These are phyloP conservation scores for Calephelis virginiensis DNA, from an alignment of 1,140 invertebrate species.

Conservation along the genomic window DNA sequence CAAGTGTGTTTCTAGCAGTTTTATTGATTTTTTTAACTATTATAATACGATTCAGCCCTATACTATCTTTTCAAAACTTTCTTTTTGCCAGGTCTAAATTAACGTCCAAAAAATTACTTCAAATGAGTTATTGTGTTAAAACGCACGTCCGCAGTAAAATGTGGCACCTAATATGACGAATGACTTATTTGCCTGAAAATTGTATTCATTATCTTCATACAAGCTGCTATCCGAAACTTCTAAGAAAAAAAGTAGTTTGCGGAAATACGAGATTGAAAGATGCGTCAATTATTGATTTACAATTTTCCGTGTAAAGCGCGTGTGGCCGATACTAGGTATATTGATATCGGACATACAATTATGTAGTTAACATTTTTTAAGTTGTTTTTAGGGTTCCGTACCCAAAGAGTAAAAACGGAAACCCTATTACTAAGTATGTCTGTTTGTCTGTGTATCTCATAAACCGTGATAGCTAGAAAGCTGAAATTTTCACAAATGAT, in stretches of 20 bases:
- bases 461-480: too few relatives aligned
- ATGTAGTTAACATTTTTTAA: too few relatives aligned
- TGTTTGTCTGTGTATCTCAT: too few relatives aligned
- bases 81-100: constrained; percentile 41
- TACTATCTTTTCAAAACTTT: constrained; percentile 43
- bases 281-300: neutral
- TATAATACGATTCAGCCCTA: too few relatives aligned
- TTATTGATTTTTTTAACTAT: too few relatives aligned
- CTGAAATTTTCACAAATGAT: too few relatives aligned
- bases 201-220: neutral
- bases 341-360: too few relatives aligned
- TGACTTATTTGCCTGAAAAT: neutral
- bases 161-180: constrained; percentile 34
- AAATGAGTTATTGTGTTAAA: constrained; percentile 48
- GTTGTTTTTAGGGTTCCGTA: too few relatives aligned
- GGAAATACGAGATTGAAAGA: neutral
- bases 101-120: constrained; percentile 43
- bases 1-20: too few relatives aligned
- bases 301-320: neutral
- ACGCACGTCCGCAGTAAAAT: constrained; percentile 26
- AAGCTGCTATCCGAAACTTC: neutral
- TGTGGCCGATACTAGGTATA: too few relatives aligned
- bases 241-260: neutral
- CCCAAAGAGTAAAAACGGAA: too few relatives aligned
- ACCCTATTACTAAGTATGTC: too few relatives aligned